Percentiles rank a stretch among this genome's conserved stretches.
phyloP scores from a whole-genome alignment of 2,113 vertebrate species.

The Tachuris rubrigastra region DNA sequence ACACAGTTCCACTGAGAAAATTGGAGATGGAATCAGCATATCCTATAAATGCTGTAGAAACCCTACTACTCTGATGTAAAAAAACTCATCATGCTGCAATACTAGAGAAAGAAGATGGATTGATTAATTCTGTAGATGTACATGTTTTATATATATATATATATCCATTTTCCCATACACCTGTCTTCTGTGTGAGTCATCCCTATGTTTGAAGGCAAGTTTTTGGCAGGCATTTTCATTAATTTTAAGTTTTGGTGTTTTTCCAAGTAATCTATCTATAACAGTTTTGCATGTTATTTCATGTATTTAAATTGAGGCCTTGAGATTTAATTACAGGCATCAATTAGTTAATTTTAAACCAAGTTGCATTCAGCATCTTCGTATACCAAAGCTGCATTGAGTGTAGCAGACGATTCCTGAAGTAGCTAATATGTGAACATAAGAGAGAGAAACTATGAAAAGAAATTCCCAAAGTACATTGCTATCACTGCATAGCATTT shows the following conservation, averaged over 20 bases:
- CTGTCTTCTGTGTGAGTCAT: background rate
- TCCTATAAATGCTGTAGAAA: background rate
- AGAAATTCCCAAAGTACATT: background rate
- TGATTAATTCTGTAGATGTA: background rate
- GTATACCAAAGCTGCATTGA: background rate
- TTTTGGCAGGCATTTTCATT: background rate
- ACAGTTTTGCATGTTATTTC: background rate
- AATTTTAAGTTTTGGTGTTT: background rate
- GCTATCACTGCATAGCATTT: background rate
- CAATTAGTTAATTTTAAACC: background rate
- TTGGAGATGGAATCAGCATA: rapidly evolving
- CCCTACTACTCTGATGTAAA: background rate
- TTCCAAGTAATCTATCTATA: background rate
- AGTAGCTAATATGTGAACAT: background rate
- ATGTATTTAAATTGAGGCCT: background rate
- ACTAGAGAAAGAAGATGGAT: background rate
- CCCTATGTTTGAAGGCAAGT: background rate
- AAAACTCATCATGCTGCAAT: background rate
- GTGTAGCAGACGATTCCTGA: background rate
- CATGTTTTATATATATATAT: background rate
- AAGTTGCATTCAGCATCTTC: background rate
- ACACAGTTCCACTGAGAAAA: background rate
- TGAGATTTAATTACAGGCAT: background rate
- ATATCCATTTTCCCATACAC: background rate
- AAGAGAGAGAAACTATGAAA: background rate